Evolutionary conservation across 2,797 vertebrate genomes (phyloP).

Genomic region (Platalea minor): DNA sequence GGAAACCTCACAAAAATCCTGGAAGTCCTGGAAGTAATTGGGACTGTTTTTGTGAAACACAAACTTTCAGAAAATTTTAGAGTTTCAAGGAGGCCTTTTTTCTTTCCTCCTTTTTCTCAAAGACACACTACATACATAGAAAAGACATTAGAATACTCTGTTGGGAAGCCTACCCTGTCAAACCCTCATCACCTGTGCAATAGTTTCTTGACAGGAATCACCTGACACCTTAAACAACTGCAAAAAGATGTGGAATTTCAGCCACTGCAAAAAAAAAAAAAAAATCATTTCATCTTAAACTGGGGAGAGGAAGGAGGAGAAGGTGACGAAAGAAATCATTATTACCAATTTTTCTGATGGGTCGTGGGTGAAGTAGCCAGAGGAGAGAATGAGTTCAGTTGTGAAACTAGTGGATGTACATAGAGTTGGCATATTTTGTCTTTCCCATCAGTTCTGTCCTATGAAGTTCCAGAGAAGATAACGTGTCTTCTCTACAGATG

Average conservation of each 20-base stretch:
- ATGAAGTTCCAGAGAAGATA: background rate
- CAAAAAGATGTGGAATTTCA: background rate
- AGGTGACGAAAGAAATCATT: background rate
- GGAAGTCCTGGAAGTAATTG: background rate
- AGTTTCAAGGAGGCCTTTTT: background rate
- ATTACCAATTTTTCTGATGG: background rate
- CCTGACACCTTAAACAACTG: background rate
- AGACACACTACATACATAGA: background rate
- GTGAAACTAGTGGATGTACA: background rate
- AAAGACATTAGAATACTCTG: background rate
- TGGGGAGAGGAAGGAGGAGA: background rate
- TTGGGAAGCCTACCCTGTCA: background rate
- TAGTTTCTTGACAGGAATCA: background rate
- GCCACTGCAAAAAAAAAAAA: background rate
- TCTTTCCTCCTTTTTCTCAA: background rate
- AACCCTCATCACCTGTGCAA: background rate
- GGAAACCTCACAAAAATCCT: background rate
- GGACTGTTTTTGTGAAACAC: background rate
- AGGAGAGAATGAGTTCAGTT: background rate
- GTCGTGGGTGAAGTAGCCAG: background rate
- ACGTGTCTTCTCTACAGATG: background rate
- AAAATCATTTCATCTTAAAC: background rate
- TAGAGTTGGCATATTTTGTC: background rate
- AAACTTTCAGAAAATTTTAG: background rate
- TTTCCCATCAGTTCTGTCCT: background rate